A percentile compares a stretch with the other conserved stretches of the same genome.
Evolutionary conservation across 2,113 vertebrate species (phyloP).

Genomic region (Oreochromis spilurus): DNA sequence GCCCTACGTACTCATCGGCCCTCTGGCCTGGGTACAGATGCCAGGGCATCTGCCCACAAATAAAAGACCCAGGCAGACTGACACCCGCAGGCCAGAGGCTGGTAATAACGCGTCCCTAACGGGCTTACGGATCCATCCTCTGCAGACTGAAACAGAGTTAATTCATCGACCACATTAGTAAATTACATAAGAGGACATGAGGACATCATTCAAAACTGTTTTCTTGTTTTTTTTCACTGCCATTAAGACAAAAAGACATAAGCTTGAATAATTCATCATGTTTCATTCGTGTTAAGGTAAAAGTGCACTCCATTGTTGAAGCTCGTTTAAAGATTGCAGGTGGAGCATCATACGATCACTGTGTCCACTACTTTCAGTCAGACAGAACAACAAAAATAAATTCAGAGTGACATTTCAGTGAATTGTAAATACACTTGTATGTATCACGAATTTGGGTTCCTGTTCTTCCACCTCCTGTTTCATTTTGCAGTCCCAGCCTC

Average conservation of each 20-base stretch:
- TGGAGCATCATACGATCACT: not conserved
- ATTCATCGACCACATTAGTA: not conserved
- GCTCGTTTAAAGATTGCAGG: not conserved
- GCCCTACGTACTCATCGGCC: not conserved
- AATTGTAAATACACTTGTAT: not conserved
- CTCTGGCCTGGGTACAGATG: conserved; percentile 38
- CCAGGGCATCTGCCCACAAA: conserved; percentile 56
- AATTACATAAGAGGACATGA: not conserved
- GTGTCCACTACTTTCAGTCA: fast-evolving
- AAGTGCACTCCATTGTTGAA: not conserved
- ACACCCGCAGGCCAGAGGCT: not conserved
- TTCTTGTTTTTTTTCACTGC: not conserved
- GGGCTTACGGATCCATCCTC: not conserved
- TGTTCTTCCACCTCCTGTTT: not conserved
- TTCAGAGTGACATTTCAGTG: not conserved
- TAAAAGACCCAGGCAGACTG: not conserved
- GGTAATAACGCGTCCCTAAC: not conserved
- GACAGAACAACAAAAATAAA: not conserved
- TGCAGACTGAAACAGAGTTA: not conserved
- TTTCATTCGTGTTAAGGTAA: fast-evolving
- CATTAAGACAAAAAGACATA: not conserved
- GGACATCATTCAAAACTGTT: not conserved
- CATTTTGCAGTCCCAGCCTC: not conserved
- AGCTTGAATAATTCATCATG: fast-evolving
- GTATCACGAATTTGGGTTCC: not conserved